Conservation (phyloP, 2,888 invertebrate species). For the Nomada fucata region DNA sequence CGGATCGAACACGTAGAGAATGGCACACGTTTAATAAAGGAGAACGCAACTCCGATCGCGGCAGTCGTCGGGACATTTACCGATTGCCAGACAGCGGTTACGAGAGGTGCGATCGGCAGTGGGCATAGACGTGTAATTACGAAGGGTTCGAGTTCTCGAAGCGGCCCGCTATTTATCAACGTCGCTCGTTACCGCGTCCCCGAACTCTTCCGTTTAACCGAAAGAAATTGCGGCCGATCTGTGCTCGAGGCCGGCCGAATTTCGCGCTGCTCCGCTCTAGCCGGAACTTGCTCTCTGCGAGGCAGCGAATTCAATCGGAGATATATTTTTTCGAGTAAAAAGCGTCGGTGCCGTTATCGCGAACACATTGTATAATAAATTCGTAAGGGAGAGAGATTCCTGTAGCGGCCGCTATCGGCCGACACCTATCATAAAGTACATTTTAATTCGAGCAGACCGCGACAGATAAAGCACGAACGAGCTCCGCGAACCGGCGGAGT, state of each 20-base stretch:
- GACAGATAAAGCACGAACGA: conserved; percentile 55
- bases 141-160: conserved; percentile 68
- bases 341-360: conserved; percentile 5
- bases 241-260: background rate
- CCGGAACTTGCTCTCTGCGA: background rate
- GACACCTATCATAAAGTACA: conserved; percentile 74
- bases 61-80: conserved; percentile 20
- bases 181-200: conserved; percentile 74
- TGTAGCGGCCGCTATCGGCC: conserved; percentile 69
- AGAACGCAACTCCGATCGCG: background rate
- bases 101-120: conserved; percentile 58
- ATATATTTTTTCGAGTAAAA: background rate
- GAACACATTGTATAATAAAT: background rate
- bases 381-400: background rate
- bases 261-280: background rate
- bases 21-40: background rate
- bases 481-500: conserved; percentile 43
- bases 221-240: conserved; percentile 39
- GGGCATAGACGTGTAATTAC: conserved; percentile 67
- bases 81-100: conserved; percentile 30
- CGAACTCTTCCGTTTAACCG: conserved; percentile 60
- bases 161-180: conserved; percentile 75
- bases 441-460: conserved; percentile 71
- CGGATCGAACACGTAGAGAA: no score
- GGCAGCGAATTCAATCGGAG: background rate